Percentiles rank a stretch among this genome's conserved stretches.
Conservation (phyloP, 2,113 vertebrate species). For the Cheilinus undulatus region DNA sequence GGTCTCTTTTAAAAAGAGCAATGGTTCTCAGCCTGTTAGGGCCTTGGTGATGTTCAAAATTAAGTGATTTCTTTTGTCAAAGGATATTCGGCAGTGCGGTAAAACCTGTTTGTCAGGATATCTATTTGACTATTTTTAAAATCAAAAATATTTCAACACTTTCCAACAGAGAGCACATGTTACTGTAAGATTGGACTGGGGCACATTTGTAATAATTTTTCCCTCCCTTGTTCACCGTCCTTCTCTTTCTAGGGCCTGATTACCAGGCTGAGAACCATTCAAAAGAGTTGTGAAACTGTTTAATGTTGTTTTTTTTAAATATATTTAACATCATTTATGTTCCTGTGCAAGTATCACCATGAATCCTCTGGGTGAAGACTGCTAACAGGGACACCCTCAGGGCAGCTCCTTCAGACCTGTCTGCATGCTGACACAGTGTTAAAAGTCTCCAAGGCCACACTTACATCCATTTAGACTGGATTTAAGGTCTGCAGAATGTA, state of each 20-base stretch:
- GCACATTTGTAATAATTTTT: neutral
- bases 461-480: conserved; percentile 33
- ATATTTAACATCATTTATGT: conserved; percentile 34
- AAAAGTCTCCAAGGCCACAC: conserved; percentile 7
- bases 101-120: no score
- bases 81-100: no score
- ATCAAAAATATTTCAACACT: neutral
- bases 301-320: conserved; percentile 4
- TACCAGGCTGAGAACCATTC: conserved; percentile 40
- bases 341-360: conserved; percentile 33
- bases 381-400: conserved; percentile 57
- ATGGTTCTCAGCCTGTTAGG: conserved; percentile 35
- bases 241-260: conserved; percentile 9
- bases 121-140: no score
- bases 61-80: neutral
- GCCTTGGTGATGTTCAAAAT: conserved; percentile 3
- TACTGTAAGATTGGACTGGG: neutral
- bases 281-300: conserved; percentile 21
- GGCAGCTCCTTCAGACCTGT: conserved; percentile 65
- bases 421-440: conserved; percentile 63
- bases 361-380: conserved; percentile 42
- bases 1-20: conserved; percentile 58
- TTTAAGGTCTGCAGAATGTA: conserved; percentile 14
- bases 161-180: neutral
- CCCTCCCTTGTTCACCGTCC: neutral